These are phyloP conservation scores for Neosalanx taihuensis DNA, from an alignment of 2,797 vertebrate genomes.

Conservation along the genomic window DNA sequence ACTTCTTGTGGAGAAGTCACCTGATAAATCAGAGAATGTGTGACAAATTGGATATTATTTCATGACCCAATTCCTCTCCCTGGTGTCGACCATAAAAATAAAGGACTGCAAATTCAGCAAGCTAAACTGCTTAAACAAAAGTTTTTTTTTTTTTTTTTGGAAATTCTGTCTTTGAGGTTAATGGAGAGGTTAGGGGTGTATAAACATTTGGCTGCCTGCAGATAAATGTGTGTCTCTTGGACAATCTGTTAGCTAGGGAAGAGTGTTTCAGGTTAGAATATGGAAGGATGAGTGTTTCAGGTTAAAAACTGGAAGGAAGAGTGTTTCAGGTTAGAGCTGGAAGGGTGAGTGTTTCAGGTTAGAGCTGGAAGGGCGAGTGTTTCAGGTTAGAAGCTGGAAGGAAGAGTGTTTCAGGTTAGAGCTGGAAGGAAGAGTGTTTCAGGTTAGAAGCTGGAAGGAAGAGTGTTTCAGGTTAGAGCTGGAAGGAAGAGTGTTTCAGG, in stretches of 20 bases:
- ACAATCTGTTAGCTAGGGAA: slow-evolving; percentile 6
- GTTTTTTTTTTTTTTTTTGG: neutral
- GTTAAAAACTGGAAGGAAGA: no score
- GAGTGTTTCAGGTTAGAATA: slow-evolving; percentile 29
- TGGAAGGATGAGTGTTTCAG: slow-evolving; percentile 6
- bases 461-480: no score
- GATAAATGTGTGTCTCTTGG: slow-evolving; percentile 24
- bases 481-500: no score
- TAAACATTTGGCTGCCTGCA: slow-evolving; percentile 10
- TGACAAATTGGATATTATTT: slow-evolving; percentile 23
- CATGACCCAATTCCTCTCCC: neutral
- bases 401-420: no score
- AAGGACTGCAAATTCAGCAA: neutral
- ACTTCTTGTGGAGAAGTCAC: slow-evolving; percentile 2
- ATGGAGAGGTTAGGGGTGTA: slow-evolving; percentile 3
- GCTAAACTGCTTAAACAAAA: slow-evolving; percentile 2
- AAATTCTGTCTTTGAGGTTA: slow-evolving; percentile 1
- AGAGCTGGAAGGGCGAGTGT: no score
- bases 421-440: no score
- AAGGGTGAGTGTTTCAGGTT: no score
- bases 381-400: no score
- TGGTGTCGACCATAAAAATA: neutral
- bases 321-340: no score
- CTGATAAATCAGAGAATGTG: slow-evolving; percentile 24
- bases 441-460: no score